These are phyloP conservation scores for Protosalanx chinensis DNA, from an alignment of 2,797 vertebrate genomes.

Conservation along the genomic window DNA sequence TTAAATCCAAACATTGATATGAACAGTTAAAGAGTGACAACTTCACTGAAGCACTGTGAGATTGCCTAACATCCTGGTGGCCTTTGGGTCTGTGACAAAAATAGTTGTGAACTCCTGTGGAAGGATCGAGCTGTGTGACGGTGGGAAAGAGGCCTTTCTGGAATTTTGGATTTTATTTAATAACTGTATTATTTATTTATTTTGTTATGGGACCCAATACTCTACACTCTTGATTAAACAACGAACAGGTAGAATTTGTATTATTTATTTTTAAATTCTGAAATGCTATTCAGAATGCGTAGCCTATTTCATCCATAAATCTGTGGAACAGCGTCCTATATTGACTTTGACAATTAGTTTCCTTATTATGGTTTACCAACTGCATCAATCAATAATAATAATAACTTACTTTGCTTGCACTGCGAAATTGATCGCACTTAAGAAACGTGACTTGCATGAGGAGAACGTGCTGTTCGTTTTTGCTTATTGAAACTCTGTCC, in stretches of 20 bases:
- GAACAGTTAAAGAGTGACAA: background rate
- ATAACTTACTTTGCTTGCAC: background rate
- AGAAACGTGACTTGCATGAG: background rate
- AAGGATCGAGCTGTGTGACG: conserved; percentile 20
- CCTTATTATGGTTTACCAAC: too few relatives aligned
- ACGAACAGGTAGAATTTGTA: background rate
- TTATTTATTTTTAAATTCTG: too few relatives aligned
- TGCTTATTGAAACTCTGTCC: background rate
- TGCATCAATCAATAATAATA: background rate
- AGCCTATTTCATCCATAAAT: background rate
- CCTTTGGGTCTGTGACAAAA: conserved; percentile 49
- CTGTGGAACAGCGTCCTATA: too few relatives aligned
- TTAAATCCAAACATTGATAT: too few relatives aligned
- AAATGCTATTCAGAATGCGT: background rate
- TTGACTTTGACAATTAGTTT: too few relatives aligned
- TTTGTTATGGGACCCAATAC: background rate
- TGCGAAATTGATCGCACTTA: background rate
- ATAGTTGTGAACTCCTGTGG: conserved; percentile 38
- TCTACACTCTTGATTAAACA: background rate
- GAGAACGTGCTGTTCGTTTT: too few relatives aligned
- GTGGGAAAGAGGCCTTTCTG: background rate
- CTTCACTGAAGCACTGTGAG: conserved; percentile 1
- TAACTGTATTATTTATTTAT: too few relatives aligned
- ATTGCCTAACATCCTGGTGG: conserved; percentile 50
- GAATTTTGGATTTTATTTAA: background rate